Evolutionary conservation across 2,797 vertebrate species (phyloP), one percentile per base, ranked within the genome.

Genomic region (Lepidocolaptes lacrymiger): DNA sequence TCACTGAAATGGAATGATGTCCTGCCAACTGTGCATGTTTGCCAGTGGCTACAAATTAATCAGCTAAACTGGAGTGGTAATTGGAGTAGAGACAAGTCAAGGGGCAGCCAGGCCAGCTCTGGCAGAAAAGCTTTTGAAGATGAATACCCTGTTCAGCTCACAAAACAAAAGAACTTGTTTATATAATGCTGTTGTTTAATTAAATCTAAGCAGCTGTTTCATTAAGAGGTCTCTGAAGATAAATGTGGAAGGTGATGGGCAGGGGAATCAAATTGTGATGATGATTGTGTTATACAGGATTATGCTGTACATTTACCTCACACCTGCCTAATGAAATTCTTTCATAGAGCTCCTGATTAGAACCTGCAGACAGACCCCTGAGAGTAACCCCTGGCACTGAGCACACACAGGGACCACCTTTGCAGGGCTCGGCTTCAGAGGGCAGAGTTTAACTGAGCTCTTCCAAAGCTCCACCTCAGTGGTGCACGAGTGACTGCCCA

Each of bases 31-130:
- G 92, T 88, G 96, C 88, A 88, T 94, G 94, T 96, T 97, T 97
- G 96, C 96, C 96, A 97, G 93, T 97, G 97, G 96, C 95, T 96
- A 97, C 97, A 96, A 97, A 97, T 97, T 97, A 97, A 97, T 97
- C 96, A 97, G 88, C 94, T 95, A 96, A 97, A 96, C 95, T 91
- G 92, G 93, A 96, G 91, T 93, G 90, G 90, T 97, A 97, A 97
- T 97, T 97, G 96, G 94, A 96, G 85, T 73, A 92, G 91, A 95
- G 95, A 97, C 93, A 96, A 96, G 93, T 89, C 91, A 97, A 88
- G 93, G 96, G 95, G 77, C 92, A 96, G 91, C 77, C 76, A 90
- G 95, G 91, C 86, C 95, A 93, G 85, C 84, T 84, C 91, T 85
- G 80, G 80, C 88, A 94, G 89, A 89, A 96, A 89, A 78, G 94